Evolutionary conservation across 2,888 invertebrate species (phyloP).

Genomic region (Andrena bicolor): DNA sequence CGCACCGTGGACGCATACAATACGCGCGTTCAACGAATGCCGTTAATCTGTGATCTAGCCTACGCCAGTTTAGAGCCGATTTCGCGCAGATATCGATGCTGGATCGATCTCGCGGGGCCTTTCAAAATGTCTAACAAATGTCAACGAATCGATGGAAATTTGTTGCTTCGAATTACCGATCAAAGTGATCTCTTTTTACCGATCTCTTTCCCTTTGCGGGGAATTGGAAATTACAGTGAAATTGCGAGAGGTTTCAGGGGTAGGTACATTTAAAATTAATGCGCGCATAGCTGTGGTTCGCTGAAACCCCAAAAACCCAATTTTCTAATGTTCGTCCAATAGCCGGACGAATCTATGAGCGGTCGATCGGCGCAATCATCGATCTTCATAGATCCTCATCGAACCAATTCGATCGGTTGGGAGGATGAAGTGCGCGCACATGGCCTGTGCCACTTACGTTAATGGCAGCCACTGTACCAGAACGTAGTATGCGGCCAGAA

Average conservation of each 20-base stretch:
- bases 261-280: too few species aligned
- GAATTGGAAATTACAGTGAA: too few species aligned
- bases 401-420: slow-evolving; percentile 43
- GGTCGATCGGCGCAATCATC: slow-evolving; percentile 15
- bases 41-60: slow-evolving; percentile 30
- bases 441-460: slow-evolving; percentile 63
- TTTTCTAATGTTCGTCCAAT: not conserved
- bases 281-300: too few species aligned
- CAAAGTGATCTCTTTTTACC: not conserved
- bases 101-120: not conserved
- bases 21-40: slow-evolving; percentile 50
- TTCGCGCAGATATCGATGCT: not conserved
- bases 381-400: slow-evolving; percentile 42
- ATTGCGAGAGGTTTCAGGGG: too few species aligned
- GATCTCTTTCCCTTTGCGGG: too few species aligned
- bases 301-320: too few species aligned
- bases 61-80: slow-evolving; percentile 9
- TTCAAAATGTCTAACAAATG: not conserved
- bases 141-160: too few species aligned
- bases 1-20: slow-evolving; percentile 52
- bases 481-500: slow-evolving; percentile 53
- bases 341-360: not conserved
- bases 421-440: slow-evolving; percentile 42
- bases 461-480: slow-evolving; percentile 56
- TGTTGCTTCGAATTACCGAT: not conserved